Evolutionary conservation across 2,888 invertebrate genomes (phyloP).

Genomic region (Muscina levida): DNA sequence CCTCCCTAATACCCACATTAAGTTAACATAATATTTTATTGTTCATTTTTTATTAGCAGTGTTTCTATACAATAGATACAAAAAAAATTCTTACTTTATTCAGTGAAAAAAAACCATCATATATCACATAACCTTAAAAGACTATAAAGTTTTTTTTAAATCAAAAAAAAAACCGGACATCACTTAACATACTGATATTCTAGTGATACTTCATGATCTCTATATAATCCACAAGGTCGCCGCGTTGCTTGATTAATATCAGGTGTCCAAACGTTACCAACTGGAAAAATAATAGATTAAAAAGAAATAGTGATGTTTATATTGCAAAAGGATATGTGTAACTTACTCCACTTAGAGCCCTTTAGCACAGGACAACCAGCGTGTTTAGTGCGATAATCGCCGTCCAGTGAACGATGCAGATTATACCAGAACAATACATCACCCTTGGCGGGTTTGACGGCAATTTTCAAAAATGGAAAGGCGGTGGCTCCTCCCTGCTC

Average conservation of each 20-base stretch:
- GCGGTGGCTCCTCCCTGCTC: slow-evolving; percentile 98
- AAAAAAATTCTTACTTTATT: too few relatives aligned
- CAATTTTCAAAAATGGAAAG: slow-evolving; percentile 92
- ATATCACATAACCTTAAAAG: too few relatives aligned
- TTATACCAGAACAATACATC: slow-evolving; percentile 98
- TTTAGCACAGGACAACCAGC: slow-evolving; percentile 98
- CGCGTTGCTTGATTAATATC: slow-evolving; percentile 90
- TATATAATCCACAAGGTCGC: slow-evolving; percentile 80
- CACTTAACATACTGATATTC: slow-evolving; percentile 71
- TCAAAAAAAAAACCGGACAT: too few relatives aligned
- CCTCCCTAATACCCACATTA: too few relatives aligned
- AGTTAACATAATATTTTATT: too few relatives aligned
- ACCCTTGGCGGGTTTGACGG: slow-evolving; percentile 93
- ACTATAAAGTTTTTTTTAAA: too few relatives aligned
- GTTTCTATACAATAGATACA: too few relatives aligned
- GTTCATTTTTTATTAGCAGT: too few relatives aligned
- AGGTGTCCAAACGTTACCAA: slow-evolving; percentile 95
- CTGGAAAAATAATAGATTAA: slow-evolving; percentile 77
- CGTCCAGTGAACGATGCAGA: slow-evolving; percentile 94
- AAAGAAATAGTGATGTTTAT: not conserved
- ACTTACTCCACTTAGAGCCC: slow-evolving; percentile 96
- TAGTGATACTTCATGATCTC: slow-evolving; percentile 74
- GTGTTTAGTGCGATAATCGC: slow-evolving; percentile 94
- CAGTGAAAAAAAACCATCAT: too few relatives aligned
- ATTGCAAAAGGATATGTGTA: too few relatives aligned